Base-by-base conservation (phyloP, 2,113 vertebrate species). In the Antennarius striatus region DNA sequence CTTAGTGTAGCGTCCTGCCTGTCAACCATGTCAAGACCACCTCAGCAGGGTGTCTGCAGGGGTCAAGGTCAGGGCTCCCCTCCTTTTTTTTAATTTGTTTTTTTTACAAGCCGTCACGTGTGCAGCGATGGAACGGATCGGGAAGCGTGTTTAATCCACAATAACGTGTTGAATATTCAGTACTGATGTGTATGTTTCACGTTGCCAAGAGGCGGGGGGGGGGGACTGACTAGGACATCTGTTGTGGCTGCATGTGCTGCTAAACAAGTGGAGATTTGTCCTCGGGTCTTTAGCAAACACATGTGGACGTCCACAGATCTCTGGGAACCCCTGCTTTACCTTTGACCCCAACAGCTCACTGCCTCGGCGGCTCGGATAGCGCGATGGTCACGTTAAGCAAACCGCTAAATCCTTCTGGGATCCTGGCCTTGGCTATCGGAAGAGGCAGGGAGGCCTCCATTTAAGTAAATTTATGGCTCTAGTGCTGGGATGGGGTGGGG, bases 381-480 rank as follows among this genome's bases (percentile, higher is more conserved):
- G 3, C 45, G 74, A 52, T 3, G 52, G 72, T 58, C 75, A 62
- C 55, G 67, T 66, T 77, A 69, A 72, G 51, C 55, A 28, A 59
- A 59, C 49, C 3, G 30, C 40, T 73, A 58, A 68, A 63, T 70
- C 45, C 71, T 56, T 57, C 36, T 3, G 59, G 73, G 72, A 88
- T 68, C 65, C 73, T 68, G 73, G 75, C 60, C 63, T 77, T 79
- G 73, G 60, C 71, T 71, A 70, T 80, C 58, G 46, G 75, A 76
- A 71, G 72, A 76, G 55, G 49, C 66, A n/a, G 63, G 22, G 51
- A 77, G 81, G 73, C 49, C 68, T 68, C 63, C 64, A 74, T 86
- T 89, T 79, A 83, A 80, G 73, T 81, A 67, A 71, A 90, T 89
- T 84, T 84, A 91, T 85, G 73, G 53, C 73, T 71, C 36, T 16